Evolutionary conservation across 2,888 invertebrate genomes (phyloP).

Genomic region (Mantis religiosa): DNA sequence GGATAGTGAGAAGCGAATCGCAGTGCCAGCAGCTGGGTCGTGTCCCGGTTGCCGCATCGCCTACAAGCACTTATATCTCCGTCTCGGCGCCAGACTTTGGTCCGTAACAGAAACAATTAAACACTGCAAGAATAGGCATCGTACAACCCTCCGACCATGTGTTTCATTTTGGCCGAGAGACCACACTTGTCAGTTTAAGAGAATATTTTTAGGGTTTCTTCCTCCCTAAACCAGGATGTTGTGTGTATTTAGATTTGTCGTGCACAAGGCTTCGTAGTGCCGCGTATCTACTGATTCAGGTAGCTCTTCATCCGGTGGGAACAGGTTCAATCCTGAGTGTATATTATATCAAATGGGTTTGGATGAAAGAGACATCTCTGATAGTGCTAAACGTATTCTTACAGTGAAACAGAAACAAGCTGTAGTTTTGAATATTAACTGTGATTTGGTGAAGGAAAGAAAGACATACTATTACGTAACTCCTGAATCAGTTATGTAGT

Average conservation of each 20-base stretch:
- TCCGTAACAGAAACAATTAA: conserved; percentile 16
- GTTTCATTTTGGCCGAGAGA: conserved; percentile 8
- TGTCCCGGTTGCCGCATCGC: neutral
- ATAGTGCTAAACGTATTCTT: no score
- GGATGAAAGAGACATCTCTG: no score
- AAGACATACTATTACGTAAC: no score
- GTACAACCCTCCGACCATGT: neutral
- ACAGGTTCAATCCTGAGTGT: no score
- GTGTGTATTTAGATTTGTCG: conserved; percentile 8
- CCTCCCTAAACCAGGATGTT: neutral
- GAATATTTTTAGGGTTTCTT: neutral
- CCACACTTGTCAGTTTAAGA: conserved; percentile 12
- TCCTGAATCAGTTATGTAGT: no score
- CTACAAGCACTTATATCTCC: neutral
- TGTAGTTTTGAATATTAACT: no score
- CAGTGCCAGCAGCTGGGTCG: neutral
- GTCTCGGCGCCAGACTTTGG: neutral
- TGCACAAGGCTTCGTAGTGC: neutral
- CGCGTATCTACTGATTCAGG: neutral
- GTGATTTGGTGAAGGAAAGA: no score
- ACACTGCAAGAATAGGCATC: conserved; percentile 16
- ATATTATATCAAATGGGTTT: no score
- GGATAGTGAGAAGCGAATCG: neutral
- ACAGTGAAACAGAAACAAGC: no score
- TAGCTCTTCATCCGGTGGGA: neutral